Conservation (phyloP, 1,140 invertebrate genomes). For the Lepidotrigona ventralis region DNA sequence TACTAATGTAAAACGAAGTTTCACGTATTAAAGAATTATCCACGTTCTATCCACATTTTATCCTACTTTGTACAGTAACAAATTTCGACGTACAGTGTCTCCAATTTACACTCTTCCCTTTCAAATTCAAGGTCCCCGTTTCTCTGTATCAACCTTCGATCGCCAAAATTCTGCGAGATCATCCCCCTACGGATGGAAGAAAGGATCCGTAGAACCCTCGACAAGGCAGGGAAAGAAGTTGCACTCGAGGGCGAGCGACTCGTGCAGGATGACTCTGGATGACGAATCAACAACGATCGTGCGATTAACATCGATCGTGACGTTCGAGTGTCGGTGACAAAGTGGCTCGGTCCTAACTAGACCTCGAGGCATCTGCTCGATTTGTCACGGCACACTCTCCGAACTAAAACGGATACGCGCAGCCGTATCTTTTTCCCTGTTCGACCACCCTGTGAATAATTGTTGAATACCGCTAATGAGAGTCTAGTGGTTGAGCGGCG, state of each 20-base stretch:
- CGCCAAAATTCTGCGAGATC: background rate
- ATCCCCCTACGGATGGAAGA: background rate
- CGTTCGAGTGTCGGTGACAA: slow-evolving; percentile 60
- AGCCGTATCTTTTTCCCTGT: slow-evolving; percentile 51
- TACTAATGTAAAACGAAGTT: no score
- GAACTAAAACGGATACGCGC: slow-evolving; percentile 41
- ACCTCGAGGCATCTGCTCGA: slow-evolving; percentile 75
- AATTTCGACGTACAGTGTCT: background rate
- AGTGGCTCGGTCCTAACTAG: slow-evolving; percentile 73
- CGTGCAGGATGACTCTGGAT: slow-evolving; percentile 21
- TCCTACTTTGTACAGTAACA: no score
- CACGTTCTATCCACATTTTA: no score
- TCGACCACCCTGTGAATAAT: slow-evolving; percentile 75
- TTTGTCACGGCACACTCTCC: slow-evolving; percentile 73
- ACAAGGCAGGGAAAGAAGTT: background rate
- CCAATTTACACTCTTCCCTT: background rate
- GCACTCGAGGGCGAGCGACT: background rate
- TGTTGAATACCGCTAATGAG: slow-evolving; percentile 78
- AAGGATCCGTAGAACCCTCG: no score
- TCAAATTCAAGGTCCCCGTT: background rate
- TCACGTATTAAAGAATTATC: no score
- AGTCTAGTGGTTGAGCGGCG: slow-evolving; percentile 70
- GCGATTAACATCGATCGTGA: slow-evolving; percentile 68
- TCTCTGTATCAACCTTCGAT: background rate
- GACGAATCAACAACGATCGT: slow-evolving; percentile 67